These are phyloP conservation scores for Masnerella sp. DNA, from an alignment of 2,888 invertebrate genomes.

Conservation along the genomic window DNA sequence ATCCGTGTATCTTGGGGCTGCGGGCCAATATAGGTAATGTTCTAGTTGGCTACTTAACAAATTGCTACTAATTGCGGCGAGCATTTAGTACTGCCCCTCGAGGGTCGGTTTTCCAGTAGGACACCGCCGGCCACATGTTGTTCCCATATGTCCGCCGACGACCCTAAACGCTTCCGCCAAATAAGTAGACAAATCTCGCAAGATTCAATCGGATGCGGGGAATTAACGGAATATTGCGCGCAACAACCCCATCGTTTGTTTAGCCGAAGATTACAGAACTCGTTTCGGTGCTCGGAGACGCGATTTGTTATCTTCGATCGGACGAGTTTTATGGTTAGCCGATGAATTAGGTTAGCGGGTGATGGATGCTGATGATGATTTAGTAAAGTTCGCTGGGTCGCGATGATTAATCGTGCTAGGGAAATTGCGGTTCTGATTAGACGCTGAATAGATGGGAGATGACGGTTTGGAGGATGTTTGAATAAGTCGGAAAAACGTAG, in stretches of 20 bases:
- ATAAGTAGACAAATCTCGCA: slow-evolving; percentile 63
- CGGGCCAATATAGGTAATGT: slow-evolving; percentile 77
- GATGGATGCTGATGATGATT: slow-evolving; percentile 39
- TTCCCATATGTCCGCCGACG: slow-evolving; percentile 75
- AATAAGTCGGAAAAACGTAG: no score
- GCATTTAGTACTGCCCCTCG: slow-evolving; percentile 73
- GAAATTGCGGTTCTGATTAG: no score
- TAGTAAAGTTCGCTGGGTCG: no score
- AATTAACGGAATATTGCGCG: slow-evolving; percentile 50
- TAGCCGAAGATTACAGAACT: slow-evolving; percentile 51
- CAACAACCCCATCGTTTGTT: slow-evolving; percentile 51
- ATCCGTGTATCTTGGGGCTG: slow-evolving; percentile 71
- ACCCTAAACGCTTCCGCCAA: slow-evolving; percentile 51
- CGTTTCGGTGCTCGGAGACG: slow-evolving; percentile 10
- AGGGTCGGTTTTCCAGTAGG: slow-evolving; percentile 63
- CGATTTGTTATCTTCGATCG: slow-evolving; percentile 19
- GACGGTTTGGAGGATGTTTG: no score
- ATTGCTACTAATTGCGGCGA: slow-evolving; percentile 77
- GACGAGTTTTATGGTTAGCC: slow-evolving; percentile 12
- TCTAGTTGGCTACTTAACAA: slow-evolving; percentile 77
- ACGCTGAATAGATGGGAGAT: no score
- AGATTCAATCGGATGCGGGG: slow-evolving; percentile 60
- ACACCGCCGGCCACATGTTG: slow-evolving; percentile 75
- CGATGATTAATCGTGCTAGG: no score
- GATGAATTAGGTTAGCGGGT: slow-evolving; percentile 20